phyloP scores from a whole-genome alignment of 1,140 invertebrate species.

The Drosophila dunni region DNA sequence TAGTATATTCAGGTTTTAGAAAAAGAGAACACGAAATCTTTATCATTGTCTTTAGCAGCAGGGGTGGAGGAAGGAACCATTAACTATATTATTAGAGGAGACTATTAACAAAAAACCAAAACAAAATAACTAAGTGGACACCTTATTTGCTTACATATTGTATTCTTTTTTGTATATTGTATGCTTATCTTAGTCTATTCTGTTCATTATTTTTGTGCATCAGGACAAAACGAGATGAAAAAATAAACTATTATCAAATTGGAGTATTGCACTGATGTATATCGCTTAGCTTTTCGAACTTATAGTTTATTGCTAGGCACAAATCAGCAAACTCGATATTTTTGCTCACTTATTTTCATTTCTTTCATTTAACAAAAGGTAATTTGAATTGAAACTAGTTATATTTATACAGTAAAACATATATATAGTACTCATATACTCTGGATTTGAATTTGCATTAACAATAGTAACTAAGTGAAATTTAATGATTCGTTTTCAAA shows the following conservation, averaged over 20 bases:
- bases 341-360: not conserved
- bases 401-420: not conserved
- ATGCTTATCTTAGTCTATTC: conserved; percentile 12
- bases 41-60: conserved; percentile 31
- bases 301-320: conserved; percentile 31
- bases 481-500: conserved; percentile 7
- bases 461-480: conserved; percentile 10
- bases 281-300: conserved; percentile 25
- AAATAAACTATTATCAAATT: not conserved
- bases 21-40: conserved; percentile 17
- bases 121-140: not conserved
- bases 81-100: not conserved
- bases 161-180: conserved; percentile 1
- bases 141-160: conserved; percentile 3
- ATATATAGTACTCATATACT: not conserved
- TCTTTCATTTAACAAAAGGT: not conserved
- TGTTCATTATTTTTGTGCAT: conserved; percentile 12
- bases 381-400: conserved; percentile 11
- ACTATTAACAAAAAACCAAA: not conserved
- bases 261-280: conserved; percentile 46
- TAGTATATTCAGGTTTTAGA: conserved; percentile 14
- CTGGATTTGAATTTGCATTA: conserved; percentile 3
- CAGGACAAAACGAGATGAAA: conserved; percentile 2
- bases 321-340: conserved; percentile 5
- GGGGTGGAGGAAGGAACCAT: not conserved